These are phyloP conservation scores for Epizoanthus scotinus DNA, from an alignment of 92 coral and sea anemone genomes.

Conservation along the genomic window DNA sequence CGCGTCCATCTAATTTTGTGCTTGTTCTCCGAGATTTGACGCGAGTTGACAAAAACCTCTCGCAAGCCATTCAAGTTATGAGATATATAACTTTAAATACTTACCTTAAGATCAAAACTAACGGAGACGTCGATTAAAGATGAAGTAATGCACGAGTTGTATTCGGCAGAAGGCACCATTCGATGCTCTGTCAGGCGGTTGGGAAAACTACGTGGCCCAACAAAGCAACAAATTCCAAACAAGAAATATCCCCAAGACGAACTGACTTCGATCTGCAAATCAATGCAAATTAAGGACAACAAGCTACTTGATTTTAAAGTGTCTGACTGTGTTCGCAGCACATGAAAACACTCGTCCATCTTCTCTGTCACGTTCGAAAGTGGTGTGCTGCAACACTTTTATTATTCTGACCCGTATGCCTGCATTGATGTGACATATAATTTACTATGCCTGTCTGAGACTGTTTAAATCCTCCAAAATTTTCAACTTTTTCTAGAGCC, in stretches of 20 bases:
- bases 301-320: neutral
- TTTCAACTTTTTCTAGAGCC: too few species aligned
- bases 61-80: too few species aligned
- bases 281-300: neutral
- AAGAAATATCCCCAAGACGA: neutral
- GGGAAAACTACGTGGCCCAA: conserved; percentile 5
- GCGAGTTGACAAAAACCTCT: too few species aligned
- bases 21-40: too few species aligned
- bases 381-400: too few species aligned
- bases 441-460: too few species aligned
- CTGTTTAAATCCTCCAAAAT: too few species aligned
- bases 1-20: too few species aligned
- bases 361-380: too few species aligned
- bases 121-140: neutral
- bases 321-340: neutral
- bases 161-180: neutral
- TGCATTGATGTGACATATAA: too few species aligned
- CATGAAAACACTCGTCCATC: too few species aligned
- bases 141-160: neutral
- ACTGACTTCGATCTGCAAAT: neutral
- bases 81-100: neutral
- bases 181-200: neutral
- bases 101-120: conserved; percentile 26
- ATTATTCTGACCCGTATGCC: too few species aligned
- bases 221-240: conserved; percentile 6